phyloP scores from a whole-genome alignment of 1,140 invertebrate genomes.

The Drosophila hydei region DNA sequence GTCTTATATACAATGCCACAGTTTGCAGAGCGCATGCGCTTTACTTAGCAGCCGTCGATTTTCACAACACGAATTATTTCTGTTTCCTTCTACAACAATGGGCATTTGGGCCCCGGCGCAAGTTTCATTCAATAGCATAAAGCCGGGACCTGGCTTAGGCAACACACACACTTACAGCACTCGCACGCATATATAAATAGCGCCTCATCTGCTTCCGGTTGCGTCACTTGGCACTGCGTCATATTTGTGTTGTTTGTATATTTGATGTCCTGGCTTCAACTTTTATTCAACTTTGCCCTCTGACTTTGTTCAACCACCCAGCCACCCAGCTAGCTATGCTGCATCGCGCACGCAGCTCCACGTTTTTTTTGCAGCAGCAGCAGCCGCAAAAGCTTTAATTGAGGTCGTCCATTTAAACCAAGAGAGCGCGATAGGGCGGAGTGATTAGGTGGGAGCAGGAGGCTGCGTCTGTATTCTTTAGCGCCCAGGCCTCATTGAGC shows the following conservation, averaged over 20 bases:
- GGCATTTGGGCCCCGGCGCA: slow-evolving; percentile 35
- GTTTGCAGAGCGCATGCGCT: slow-evolving; percentile 40
- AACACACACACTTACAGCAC: not conserved
- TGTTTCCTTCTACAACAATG: slow-evolving; percentile 1
- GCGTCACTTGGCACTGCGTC: slow-evolving; percentile 72
- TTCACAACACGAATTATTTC: slow-evolving; percentile 7
- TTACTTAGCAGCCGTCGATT: not conserved
- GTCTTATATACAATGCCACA: slow-evolving; percentile 16
- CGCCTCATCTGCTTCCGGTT: slow-evolving; percentile 69
- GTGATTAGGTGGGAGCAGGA: not conserved
- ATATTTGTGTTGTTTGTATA: slow-evolving; percentile 46
- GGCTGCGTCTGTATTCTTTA: slow-evolving; percentile 42
- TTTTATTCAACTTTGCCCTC: slow-evolving; percentile 83
- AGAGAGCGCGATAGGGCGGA: not conserved
- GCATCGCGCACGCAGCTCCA: slow-evolving; percentile 9
- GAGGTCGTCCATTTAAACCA: slow-evolving; percentile 78
- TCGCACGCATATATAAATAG: not conserved
- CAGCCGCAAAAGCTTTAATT: slow-evolving; percentile 67
- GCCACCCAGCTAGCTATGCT: slow-evolving; percentile 6
- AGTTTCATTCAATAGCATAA: slow-evolving; percentile 74
- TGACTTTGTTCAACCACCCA: slow-evolving; percentile 63
- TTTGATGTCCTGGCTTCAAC: slow-evolving; percentile 49
- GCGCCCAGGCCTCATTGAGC: slow-evolving; percentile 45
- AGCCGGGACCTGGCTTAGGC: slow-evolving; percentile 45
- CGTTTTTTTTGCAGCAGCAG: not conserved